Evolutionary conservation across 2,797 vertebrate species (phyloP), one percentile per base, ranked within the genome.

Genomic region (Lacerta agilis): DNA sequence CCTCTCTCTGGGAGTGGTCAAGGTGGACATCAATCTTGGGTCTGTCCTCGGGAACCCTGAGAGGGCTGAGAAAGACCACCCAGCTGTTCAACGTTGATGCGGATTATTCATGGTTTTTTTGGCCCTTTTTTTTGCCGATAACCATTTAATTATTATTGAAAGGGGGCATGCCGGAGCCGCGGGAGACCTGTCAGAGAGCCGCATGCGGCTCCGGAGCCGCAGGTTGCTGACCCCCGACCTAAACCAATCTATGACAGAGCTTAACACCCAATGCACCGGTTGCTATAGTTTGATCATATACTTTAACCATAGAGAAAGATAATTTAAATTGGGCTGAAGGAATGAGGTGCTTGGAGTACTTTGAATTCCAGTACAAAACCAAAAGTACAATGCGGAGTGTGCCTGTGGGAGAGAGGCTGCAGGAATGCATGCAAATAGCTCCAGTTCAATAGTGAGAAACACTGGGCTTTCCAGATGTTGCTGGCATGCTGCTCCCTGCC

Each of bases 221-320:
- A n/a, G n/a, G n/a, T n/a, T n/a, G n/a, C n/a, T n/a, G n/a, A n/a
- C n/a, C n/a, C n/a, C n/a, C n/a, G n/a, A 79, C 18, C 33, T 58
- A 89, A 89, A 6, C 77, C 69, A 91, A 82, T 82, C 92, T 86
- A 82, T 90, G 43, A 83, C 61, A 88, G 61, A 76, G 67, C 85
- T 64, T 78, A 33, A 15, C 92, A 82, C 92, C 93, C 10, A 64
- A 76, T 43, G 72, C 25, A 75, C 72, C 55, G 43, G 72, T 45
- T 64, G 91, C 90, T 94, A 25, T 23, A 20, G 29, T 93, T 94
- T 94, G 94, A 86, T 36, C 25, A 4, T 45, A 69, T 72, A 81
- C 25, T 61, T 87, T 87, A 87, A 29, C 36, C 55, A 72, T 29
- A 76, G 86, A 91, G 79, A 79, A 55, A 43, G 87, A 27, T 27